Evolutionary conservation across 2,797 vertebrate genomes (phyloP), one percentile per base, ranked within the genome.

Genomic region (Girardinus metallicus): DNA sequence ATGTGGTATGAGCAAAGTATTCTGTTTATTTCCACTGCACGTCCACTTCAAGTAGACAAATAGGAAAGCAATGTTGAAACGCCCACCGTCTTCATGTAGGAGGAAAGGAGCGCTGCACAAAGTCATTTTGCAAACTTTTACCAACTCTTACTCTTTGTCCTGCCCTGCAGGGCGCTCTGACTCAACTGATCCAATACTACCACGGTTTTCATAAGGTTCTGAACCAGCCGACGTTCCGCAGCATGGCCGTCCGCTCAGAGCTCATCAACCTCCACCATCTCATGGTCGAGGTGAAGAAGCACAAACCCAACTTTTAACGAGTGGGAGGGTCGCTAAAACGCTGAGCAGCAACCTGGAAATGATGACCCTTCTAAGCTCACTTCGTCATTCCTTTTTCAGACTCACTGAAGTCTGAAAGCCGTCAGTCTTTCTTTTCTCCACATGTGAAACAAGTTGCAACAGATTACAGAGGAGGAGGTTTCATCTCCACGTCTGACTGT

Each of bases 231-330:
- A 95, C 97, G 0, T 97, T 98, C 76, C 96, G 97, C 23, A 95
- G 95, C 44, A 95, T 99, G 70, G 96, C 96, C 0, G 97, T 96
- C 11, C 96, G 97, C 43, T 97, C 97, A 0, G 97, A 99, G 86
- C 97, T 99, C 92, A 98, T 99, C 94, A 99, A 98, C 89, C 96
- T 99, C 79, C 98, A 99, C 80, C 98, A 99, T 88, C 96, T 99
- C 39, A 99, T 99, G 98, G 97, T 99, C 6, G 98, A 99, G 83
- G 97, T 99, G 57, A 99, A 99, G 94, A 99, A 98, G 79, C 98
- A 99, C 94, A 98, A 98, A 43, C 97, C 97, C 57, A 99, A 98
- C 93, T 99, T 98, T 95, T 98, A 83, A 92, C 23, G 39, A 9
- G 18, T 9, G 0, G 41, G 0, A 44, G 23, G 5, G 10, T 41